These are phyloP conservation scores for Brachylomia viminalis DNA, from an alignment of 2,888 invertebrate genomes.

Conservation along the genomic window DNA sequence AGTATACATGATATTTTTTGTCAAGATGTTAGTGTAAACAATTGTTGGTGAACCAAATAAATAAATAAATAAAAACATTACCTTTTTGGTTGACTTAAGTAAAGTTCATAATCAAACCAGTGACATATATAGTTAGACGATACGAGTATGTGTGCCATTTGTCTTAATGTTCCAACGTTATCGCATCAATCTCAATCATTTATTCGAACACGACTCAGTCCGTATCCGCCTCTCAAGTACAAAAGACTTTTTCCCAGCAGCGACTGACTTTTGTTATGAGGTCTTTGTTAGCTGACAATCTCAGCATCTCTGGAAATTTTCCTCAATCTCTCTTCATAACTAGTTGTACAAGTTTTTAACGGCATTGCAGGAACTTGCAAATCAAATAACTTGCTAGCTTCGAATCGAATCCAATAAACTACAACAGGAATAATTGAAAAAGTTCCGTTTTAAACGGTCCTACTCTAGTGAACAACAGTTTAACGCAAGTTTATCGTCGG, in stretches of 20 bases:
- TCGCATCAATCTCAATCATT: constrained; percentile 18
- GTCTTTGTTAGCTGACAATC: constrained; percentile 61
- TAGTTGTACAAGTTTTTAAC: constrained; percentile 64
- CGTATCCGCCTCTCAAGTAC: constrained; percentile 22
- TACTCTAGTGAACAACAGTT: constrained; percentile 73
- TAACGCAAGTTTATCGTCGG: constrained; percentile 75
- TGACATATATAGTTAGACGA: neutral
- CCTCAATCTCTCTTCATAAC: constrained; percentile 66
- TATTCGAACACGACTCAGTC: neutral
- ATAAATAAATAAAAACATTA: too few relatives aligned
- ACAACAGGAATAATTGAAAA: constrained; percentile 80
- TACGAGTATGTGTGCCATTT: neutral
- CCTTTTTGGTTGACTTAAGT: neutral
- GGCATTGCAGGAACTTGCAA: constrained; percentile 71
- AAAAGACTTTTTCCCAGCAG: constrained; percentile 42
- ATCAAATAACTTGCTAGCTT: constrained; percentile 76
- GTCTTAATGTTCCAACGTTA: neutral
- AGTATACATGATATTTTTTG: too few relatives aligned
- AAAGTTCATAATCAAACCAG: neutral
- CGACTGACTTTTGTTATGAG: constrained; percentile 59
- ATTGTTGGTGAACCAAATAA: too few relatives aligned
- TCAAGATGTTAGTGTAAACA: too few relatives aligned
- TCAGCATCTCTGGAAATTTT: constrained; percentile 52
- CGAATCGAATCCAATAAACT: constrained; percentile 78
- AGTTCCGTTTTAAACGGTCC: constrained; percentile 76